Percentiles rank a stretch among this genome's conserved stretches.
These are phyloP conservation scores for Crepidodera aurea DNA, from an alignment of 2,888 invertebrate genomes.

Conservation along the genomic window DNA sequence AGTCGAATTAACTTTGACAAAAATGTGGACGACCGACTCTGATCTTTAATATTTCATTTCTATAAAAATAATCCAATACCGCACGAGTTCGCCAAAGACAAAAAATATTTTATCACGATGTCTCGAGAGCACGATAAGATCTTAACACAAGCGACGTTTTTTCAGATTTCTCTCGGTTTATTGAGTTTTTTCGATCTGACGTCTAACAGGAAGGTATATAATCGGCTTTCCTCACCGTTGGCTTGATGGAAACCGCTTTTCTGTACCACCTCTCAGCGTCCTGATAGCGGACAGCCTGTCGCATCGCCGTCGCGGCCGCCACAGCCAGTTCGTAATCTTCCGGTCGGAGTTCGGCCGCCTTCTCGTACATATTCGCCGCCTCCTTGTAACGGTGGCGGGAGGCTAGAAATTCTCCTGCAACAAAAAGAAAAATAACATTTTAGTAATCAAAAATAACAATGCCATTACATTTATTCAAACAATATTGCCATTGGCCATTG, in stretches of 20 bases:
- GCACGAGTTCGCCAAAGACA: too few species aligned
- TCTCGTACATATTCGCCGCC: constrained; percentile 81
- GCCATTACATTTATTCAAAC: too few species aligned
- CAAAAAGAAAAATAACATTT: constrained; percentile 4
- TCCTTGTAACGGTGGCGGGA: constrained; percentile 81
- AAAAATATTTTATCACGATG: neutral
- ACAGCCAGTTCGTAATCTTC: constrained; percentile 85
- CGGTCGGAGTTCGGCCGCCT: constrained; percentile 80
- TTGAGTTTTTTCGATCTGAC: constrained; percentile 6
- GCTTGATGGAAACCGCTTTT: constrained; percentile 65
- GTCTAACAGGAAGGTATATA: constrained; percentile 12
- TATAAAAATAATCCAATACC: too few species aligned
- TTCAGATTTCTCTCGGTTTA: neutral
- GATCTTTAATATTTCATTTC: too few species aligned
- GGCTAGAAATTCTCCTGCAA: constrained; percentile 85
- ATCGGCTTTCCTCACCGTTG: constrained; percentile 55
- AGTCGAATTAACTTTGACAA: too few species aligned
- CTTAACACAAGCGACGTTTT: neutral
- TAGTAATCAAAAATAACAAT: too few species aligned
- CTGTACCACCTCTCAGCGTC: constrained; percentile 91
- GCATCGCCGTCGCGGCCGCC: constrained; percentile 86
- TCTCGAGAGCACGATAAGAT: neutral
- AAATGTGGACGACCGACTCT: too few species aligned
- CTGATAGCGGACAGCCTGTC: constrained; percentile 80
- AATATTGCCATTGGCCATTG: too few species aligned